A percentile compares a stretch with the other conserved stretches of the same genome.
These are phyloP conservation scores for Isaurus tuberculatus DNA, from an alignment of 92 coral and sea anemone species.

Conservation along the genomic window DNA sequence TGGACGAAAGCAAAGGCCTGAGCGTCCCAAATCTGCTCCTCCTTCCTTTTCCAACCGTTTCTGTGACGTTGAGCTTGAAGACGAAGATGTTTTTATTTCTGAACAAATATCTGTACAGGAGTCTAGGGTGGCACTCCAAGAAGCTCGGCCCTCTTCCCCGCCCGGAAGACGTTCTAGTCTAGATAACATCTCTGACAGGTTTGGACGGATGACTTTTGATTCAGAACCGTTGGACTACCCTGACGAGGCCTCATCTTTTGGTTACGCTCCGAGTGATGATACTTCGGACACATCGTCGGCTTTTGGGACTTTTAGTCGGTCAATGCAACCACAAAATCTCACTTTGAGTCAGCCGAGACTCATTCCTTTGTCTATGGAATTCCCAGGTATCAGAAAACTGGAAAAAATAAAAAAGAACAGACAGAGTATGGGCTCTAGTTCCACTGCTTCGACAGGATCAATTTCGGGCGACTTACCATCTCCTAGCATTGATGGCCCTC, in stretches of 20 bases:
- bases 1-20: slow-evolving; percentile 58
- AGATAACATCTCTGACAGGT: slow-evolving; percentile 58
- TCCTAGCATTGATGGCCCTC: slow-evolving; percentile 55
- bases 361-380: slow-evolving; percentile 78
- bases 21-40: slow-evolving; percentile 90
- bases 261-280: slow-evolving; percentile 91
- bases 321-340: slow-evolving; percentile 48
- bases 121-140: slow-evolving; percentile 9
- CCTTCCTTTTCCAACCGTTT: slow-evolving; percentile 60
- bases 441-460: slow-evolving; percentile 69
- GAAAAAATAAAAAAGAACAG: slow-evolving; percentile 85
- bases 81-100: slow-evolving; percentile 59
- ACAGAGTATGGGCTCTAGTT: slow-evolving; percentile 86
- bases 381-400: slow-evolving; percentile 83
- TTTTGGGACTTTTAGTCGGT: slow-evolving; percentile 42
- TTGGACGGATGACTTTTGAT: slow-evolving; percentile 62
- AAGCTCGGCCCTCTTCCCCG: slow-evolving; percentile 37
- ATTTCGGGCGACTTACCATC: slow-evolving; percentile 56
- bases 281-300: slow-evolving; percentile 84
- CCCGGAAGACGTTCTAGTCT: slow-evolving; percentile 65
- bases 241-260: slow-evolving; percentile 81
- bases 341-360: slow-evolving; percentile 77
- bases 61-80: slow-evolving; percentile 37
- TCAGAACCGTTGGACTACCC: slow-evolving; percentile 63
- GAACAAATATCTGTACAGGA: slow-evolving; percentile 48